A percentile compares a stretch with the other conserved stretches of the same genome.
Conservation (phyloP, 2,113 vertebrate genomes). For the Bagarius yarrelli region DNA sequence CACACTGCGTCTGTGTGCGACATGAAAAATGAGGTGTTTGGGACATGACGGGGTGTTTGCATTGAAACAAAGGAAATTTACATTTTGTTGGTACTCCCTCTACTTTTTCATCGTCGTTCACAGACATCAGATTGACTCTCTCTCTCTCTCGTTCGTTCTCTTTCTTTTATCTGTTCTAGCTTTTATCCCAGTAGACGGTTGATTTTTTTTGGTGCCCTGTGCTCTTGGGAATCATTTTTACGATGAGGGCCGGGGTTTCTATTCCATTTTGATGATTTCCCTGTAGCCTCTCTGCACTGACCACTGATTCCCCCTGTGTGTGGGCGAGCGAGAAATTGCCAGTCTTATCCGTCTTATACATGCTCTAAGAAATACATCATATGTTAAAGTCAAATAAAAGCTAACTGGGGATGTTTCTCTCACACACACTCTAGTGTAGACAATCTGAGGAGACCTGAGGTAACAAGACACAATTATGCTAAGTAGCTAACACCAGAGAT, state of each 20-base stretch:
- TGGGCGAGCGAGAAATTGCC: constrained; percentile 1
- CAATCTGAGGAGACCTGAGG: neutral
- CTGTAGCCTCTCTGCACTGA: constrained; percentile 28
- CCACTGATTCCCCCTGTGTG: constrained; percentile 19
- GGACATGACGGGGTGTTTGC: constrained; percentile 13
- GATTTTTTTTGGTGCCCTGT: neutral
- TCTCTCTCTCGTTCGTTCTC: constrained; percentile 4
- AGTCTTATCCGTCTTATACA: constrained; percentile 23
- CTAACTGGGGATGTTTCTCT: neutral
- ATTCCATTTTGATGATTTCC: constrained; percentile 41
- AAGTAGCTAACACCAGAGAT: neutral
- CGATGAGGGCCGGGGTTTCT: constrained; percentile 9
- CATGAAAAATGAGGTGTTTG: constrained; percentile 9
- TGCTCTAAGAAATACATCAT: neutral
- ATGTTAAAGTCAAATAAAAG: neutral
- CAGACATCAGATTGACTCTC: constrained; percentile 19
- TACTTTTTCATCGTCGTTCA: constrained; percentile 14
- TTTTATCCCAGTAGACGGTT: constrained; percentile 30
- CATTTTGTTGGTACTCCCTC: constrained; percentile 19
- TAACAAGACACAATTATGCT: neutral
- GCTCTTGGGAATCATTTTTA: constrained; percentile 11
- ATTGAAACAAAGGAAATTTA: constrained; percentile 23
- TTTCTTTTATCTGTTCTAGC: constrained; percentile 26
- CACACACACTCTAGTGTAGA: neutral
- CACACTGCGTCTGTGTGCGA: neutral